Base-by-base conservation (phyloP, 64 coral and sea anemone species). In the Montipora efflorescens region DNA sequence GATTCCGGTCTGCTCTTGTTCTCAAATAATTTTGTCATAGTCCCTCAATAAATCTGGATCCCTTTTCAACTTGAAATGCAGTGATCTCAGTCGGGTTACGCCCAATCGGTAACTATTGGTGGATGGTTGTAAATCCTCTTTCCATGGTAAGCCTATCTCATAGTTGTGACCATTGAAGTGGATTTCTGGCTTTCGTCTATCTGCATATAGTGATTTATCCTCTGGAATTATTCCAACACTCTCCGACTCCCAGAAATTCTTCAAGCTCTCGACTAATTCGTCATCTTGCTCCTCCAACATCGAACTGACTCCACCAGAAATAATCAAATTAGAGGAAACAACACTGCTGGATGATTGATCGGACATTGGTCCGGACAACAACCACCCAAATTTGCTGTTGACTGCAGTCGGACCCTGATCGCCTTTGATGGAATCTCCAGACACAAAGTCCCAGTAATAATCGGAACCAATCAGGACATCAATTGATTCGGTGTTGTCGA, bases 1-100 rank as follows among this genome's bases (percentile, higher is more conserved):
- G 50, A 97, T 93, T 97, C 92, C 92, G 5, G 87, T 51, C 57
- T 90, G 89, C n/a, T 88, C 61, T 91, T 97, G 95, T 53, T 97
- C 88, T 91, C 88, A 58, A 82, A 94, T 91, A 22, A 90, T 78
- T 25, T 87, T 87, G 87, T 97, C 82, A 62, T 91, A 97, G 61
- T 97, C 73, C 18, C 64, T 80, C 19, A 90, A 44, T 67, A 86
- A 87, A 50, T 91, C 49, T 76, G 92, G 95, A 23, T 97, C 88
- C 50, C 91, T 88, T 4, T 69, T 89, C 51, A 96, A 76, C 49
- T 93, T 89, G 69, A 23, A 67, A 84, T 90, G 79, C 80, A 96
- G 50, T 18, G 90, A 80, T 87, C 64, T 57, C 59, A 96, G 66
- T 84, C 87, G 79, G 7, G 67, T 76, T 19, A 58, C n/a, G 43